Evolutionary conservation across 1,140 invertebrate genomes (phyloP), one percentile per base, ranked within the genome.

Genomic region (Bombus impatiens): DNA sequence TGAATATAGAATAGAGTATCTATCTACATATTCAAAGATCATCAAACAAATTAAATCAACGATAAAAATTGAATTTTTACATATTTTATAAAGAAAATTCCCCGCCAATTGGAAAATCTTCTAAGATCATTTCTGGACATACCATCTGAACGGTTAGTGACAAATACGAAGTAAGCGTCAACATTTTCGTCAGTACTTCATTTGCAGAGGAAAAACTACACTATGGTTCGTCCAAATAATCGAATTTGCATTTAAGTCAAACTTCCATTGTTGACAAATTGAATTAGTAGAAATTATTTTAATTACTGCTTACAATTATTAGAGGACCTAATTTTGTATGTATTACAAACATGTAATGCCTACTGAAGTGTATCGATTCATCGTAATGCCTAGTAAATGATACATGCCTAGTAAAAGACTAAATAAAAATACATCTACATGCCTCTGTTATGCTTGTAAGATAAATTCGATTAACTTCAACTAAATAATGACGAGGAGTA

Each of bases 241-340:
- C 32, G n/a, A 81, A 81, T 81, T 81, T 72, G 53, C 68, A 81
- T 81, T 81, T 71, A 72, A n/a, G 72, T 81, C 68, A 62, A 68
- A 42, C 42, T 72, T 53, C 47, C 47, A 53, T 18, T 72, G 25
- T 25, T 25, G 9, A 40, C 4, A 71, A 25, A 35, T 22, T 53
- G 47, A 53, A 53, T 53, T 22, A 53, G 18, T 22, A 53, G 18
- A 53, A 53, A 53, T 53, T 47, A 47, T 18, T 47, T 47, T 47
- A 47, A 47, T 53, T 18, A 53, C 18, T 22, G 47, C 18, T 53
- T 53, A 22, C 22, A 53, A 53, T 22, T 22, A 53, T 53, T 53
- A 22, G 18, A 53, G 47, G 18, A 47, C 15, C 47, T 47, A 18
- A 53, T 22, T 53, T 53, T 22, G 22, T 44, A 44, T 44, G 44